These are phyloP conservation scores for Volucella inanis DNA, from an alignment of 2,888 invertebrate species.

Conservation along the genomic window DNA sequence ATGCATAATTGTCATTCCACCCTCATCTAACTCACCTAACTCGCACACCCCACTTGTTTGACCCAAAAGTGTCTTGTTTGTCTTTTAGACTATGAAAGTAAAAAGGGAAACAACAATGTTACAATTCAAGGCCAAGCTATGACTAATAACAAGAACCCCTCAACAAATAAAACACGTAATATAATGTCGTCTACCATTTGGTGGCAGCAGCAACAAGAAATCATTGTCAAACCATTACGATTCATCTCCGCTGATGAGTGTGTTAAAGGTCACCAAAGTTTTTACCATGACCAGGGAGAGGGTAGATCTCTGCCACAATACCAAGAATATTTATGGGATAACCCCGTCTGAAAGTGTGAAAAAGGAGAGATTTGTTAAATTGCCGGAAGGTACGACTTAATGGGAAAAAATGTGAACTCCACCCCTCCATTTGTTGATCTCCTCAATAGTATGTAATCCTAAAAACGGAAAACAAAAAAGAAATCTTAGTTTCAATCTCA, in stretches of 20 bases:
- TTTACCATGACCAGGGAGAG: background rate
- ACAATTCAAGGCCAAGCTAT: constrained; percentile 18
- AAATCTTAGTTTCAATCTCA: background rate
- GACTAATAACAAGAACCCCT: constrained; percentile 28
- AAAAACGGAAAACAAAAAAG: constrained; percentile 14
- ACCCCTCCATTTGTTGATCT: constrained; percentile 19
- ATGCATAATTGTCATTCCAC: no score
- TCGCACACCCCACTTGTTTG: background rate
- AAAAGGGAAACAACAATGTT: constrained; percentile 6
- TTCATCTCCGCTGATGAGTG: constrained; percentile 50
- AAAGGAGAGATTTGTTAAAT: constrained; percentile 54
- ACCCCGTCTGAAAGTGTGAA: constrained; percentile 51
- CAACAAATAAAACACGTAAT: constrained; percentile 7
- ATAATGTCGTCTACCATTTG: background rate
- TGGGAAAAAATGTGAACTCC: constrained; percentile 37
- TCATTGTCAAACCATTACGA: constrained; percentile 47
- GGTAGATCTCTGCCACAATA: background rate
- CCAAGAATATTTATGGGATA: constrained; percentile 34
- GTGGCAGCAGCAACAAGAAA: constrained; percentile 7
- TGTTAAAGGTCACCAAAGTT: constrained; percentile 53
- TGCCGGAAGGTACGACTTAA: constrained; percentile 49
- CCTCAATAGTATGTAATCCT: constrained; percentile 15
- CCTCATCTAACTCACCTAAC: background rate
- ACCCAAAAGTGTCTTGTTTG: constrained; percentile 16
- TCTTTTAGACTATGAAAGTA: background rate